These are phyloP conservation scores for Pachypanchax playfairii DNA, from an alignment of 2,113 vertebrate genomes.

Conservation along the genomic window DNA sequence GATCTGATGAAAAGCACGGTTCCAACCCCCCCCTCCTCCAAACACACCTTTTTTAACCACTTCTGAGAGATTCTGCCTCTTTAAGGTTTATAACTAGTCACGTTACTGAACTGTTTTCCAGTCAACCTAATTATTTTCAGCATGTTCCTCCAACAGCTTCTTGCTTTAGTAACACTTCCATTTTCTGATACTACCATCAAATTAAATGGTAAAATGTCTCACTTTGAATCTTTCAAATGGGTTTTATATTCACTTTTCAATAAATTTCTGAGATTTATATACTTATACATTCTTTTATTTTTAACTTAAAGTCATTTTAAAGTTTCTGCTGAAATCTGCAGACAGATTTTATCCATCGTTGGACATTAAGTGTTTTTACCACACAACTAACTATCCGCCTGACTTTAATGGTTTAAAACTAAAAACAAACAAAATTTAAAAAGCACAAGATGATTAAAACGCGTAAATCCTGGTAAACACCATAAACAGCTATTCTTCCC, in stretches of 20 bases:
- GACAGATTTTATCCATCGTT: no score
- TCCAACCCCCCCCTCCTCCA: no score
- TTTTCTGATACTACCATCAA: neutral
- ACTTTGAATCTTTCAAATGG: neutral
- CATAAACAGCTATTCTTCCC: conserved; percentile 26
- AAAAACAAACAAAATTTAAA: neutral
- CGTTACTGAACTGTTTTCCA: neutral
- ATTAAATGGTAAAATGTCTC: neutral
- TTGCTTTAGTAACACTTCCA: neutral
- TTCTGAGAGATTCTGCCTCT: neutral
- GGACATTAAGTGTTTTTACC: neutral
- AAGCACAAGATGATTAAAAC: no score
- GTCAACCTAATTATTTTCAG: neutral
- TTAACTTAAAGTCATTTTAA: no score
- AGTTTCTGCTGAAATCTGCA: no score
- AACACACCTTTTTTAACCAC: no score
- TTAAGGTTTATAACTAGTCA: neutral
- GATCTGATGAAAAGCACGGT: no score
- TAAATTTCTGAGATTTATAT: neutral
- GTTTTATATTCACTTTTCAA: neutral
- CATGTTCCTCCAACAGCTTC: neutral
- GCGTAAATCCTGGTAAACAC: conserved; percentile 20
- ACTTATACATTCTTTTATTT: no score
- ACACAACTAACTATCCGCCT: neutral
- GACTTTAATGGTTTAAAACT: neutral